Conservation (phyloP, 2,113 vertebrate genomes). For the Pygoscelis antarcticus region DNA sequence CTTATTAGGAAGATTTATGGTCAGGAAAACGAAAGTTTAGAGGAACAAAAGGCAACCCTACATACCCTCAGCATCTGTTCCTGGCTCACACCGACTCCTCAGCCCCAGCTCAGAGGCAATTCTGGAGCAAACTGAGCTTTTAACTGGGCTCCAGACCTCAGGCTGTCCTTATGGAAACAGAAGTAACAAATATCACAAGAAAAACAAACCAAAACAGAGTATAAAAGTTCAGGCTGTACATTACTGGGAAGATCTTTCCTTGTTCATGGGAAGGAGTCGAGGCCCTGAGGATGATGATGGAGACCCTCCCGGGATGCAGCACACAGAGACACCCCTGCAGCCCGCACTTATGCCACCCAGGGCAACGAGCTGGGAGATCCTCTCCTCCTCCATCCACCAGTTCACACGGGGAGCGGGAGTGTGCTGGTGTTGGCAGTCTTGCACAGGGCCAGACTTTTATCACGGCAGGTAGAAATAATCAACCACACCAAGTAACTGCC, state of each 20-base stretch:
- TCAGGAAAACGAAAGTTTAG: conserved; percentile 33
- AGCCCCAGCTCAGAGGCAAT: conserved; percentile 22
- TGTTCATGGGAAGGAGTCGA: rapidly evolving
- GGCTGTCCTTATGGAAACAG: background rate
- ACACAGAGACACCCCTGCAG: background rate
- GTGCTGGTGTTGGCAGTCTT: rapidly evolving
- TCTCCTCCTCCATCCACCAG: background rate
- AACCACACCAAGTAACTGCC: background rate
- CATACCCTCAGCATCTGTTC: conserved; percentile 50
- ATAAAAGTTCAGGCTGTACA: background rate
- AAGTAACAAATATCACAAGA: conserved; percentile 21
- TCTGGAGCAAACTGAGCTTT: conserved; percentile 55
- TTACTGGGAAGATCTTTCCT: background rate
- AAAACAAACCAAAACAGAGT: background rate
- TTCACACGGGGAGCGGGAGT: rapidly evolving
- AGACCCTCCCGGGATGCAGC: background rate
- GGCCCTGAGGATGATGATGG: background rate
- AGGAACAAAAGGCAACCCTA: conserved; percentile 29
- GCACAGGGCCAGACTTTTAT: background rate
- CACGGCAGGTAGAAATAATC: background rate
- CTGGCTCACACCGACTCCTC: conserved; percentile 13
- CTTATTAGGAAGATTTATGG: conserved; percentile 30
- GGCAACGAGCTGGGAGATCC: background rate
- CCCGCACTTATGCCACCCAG: rapidly evolving
- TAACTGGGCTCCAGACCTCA: background rate